Conservation (phyloP, 1,140 invertebrate genomes). For the Leptoteleia sp. region DNA sequence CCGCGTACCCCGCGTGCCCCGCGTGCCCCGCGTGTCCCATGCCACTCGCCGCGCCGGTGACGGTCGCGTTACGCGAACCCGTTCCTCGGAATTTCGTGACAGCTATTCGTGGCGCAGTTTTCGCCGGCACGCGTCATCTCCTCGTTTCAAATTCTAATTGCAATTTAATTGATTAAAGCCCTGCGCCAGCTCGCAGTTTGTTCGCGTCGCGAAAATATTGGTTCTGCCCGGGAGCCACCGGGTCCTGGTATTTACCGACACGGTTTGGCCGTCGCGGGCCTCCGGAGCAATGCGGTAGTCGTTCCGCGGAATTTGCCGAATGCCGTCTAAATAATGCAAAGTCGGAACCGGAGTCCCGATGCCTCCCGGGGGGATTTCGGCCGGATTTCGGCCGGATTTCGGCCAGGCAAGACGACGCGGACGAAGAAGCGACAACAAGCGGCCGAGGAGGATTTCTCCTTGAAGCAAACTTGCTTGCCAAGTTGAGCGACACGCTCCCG, state of each 20-base stretch:
- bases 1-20: too few relatives aligned
- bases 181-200: slow-evolving; percentile 12
- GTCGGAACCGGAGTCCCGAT: slow-evolving; percentile 28
- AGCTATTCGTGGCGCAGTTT: slow-evolving; percentile 7
- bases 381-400: too few relatives aligned
- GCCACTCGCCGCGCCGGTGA: too few relatives aligned
- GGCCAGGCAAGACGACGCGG: too few relatives aligned
- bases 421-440: too few relatives aligned
- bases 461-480: slow-evolving; percentile 56
- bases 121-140: neutral
- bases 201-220: slow-evolving; percentile 32
- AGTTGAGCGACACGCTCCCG: slow-evolving; percentile 60
- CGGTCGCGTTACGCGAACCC: too few relatives aligned
- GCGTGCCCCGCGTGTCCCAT: too few relatives aligned
- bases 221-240: slow-evolving; percentile 19
- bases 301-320: slow-evolving; percentile 53
- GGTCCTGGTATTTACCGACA: slow-evolving; percentile 9
- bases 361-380: too few relatives aligned
- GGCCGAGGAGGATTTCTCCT: slow-evolving; percentile 38
- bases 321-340: slow-evolving; percentile 65
- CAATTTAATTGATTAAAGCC: slow-evolving; percentile 28
- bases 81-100: slow-evolving; percentile 4
- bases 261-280: slow-evolving; percentile 23
- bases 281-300: slow-evolving; percentile 44
- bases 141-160: slow-evolving; percentile 14